Evolutionary conservation across 2,113 vertebrate species (phyloP), one percentile per base, ranked within the genome.

Genomic region (Cariama cristata): DNA sequence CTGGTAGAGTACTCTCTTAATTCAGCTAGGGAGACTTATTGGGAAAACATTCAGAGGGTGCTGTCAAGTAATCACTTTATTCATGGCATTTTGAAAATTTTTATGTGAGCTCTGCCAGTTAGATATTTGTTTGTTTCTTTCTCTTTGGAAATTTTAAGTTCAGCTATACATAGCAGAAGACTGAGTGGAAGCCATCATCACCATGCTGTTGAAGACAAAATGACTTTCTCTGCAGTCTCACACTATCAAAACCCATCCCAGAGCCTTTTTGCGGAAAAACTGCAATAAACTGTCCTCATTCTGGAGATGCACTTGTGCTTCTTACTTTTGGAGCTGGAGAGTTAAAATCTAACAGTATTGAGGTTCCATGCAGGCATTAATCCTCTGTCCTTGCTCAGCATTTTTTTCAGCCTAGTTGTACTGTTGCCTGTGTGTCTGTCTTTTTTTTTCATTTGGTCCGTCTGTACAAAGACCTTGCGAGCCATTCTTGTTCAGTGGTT

Each of bases 371-470:
- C 60, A 2, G 83, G 35, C 44, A 1, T 72, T 92, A 91, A 96
- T 96, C 69, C 76, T 15, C 38, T 72, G 11, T 11, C 87, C 83
- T 97, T 75, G 77, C 89, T 97, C 94, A 95, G 96, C 89, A 42
- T 3, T 71, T 96, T 79, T 95, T 66, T 42, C 86, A 79, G 89
- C 58, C 66, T 26, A 5, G 45, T 81, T 63, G 64, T 91, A 20
- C 79, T 79, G 76, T 27, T 95, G 97, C 56, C 73, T 75, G 52
- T 63, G 60, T 82, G 44, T 52, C 35, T 45, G 6, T 40, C 7
- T 40, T 2, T 72, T 21, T 62, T 60, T 77, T 64, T 88, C 53
- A 77, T 67, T 89, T 69, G 86, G 82, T 92, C 82, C 3, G 1
- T 73, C 77, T 72, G 58, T 64, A 93, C 84, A 91, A 93, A 94